Base-by-base conservation (phyloP, 2,113 vertebrate species). In the Trematomus loennbergii region DNA sequence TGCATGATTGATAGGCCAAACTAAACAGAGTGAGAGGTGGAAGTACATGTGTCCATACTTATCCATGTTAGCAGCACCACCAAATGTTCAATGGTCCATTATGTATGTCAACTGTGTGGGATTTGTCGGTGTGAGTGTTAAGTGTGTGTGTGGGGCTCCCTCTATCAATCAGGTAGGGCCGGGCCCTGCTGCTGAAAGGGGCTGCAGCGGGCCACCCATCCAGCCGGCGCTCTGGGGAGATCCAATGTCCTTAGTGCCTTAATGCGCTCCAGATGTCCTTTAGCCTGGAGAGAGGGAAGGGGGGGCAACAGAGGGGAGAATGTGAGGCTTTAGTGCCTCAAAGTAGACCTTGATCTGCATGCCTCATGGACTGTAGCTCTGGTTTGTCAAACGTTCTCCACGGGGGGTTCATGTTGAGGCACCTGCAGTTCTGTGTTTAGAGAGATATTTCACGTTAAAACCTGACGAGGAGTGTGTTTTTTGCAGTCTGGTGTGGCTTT, bases 181-280 rank as follows among this genome's bases (percentile, higher is more conserved):
- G 53, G 88, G 82, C 75, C 74, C 66, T 79, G 81, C 87, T 93
- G 93, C 92, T 95, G 94, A 95, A 92, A 95, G 89, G 91, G 91
- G 85, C 85, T 84, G 63, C 86, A 84, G 78, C 48, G 80, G 94
- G 93, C 95, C 95, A 96, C 95, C 95, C 95, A 95, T 91, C 89
- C 94, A 93, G 95, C 61, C 77, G 88, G 87, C 86, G 81, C 93
- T 91, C 85, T 77, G 92, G 91, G 92, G 91, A 91, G 94, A 95
- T 95, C 93, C 86, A 84, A 89, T 95, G 92, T 95, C 94, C 89
- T 93, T 67, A 74, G 85, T 79, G 88, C 84, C 85, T 79, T 95
- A 95, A 95, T 95, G 88, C 72, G 67, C 90, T 95, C 95, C 95
- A 96, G 95, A 96, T 95, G 95, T 93, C 87, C 66, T 82, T 89